These are phyloP conservation scores for Amphimedon queenslandica DNA, from an alignment of 37 sponge, comb jelly and placozoan genomes.

Conservation along the genomic window DNA sequence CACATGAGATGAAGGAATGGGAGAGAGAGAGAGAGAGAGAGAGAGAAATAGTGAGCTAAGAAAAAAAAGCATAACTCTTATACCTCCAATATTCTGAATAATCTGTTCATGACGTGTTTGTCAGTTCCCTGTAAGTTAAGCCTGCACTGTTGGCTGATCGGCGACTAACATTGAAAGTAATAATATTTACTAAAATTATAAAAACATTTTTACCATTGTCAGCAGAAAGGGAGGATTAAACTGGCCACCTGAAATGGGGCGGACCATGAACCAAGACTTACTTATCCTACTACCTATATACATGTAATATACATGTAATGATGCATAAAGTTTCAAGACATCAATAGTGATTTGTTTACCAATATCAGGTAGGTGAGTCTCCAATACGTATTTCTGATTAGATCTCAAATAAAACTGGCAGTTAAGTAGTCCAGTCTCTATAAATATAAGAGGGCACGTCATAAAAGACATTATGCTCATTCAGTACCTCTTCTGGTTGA, in stretches of 20 bases:
- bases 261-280: conserved; percentile 47
- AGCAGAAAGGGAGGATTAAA: conserved; percentile 8
- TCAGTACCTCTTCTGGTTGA: conserved; percentile 1
- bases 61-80: too few relatives aligned
- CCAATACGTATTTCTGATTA: neutral
- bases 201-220: conserved; percentile 5
- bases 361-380: conserved; percentile 9
- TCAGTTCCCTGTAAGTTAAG: conserved; percentile 11
- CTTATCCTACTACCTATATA: conserved; percentile 47
- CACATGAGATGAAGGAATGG: neutral
- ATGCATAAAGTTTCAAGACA: too few relatives aligned
- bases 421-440: conserved; percentile 8
- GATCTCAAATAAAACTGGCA: conserved; percentile 18
- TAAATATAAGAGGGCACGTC: too few relatives aligned
- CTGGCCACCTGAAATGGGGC: too few relatives aligned
- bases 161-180: conserved; percentile 7
- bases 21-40: neutral
- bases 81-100: neutral
- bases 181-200: neutral
- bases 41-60: neutral
- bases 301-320: too few relatives aligned
- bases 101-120: neutral
- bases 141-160: conserved; percentile 34
- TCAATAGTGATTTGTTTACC: too few relatives aligned
- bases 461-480: too few relatives aligned